Evolutionary conservation across 2,888 invertebrate genomes (phyloP), one percentile per base, ranked within the genome.

Genomic region (Chesias legatella): DNA sequence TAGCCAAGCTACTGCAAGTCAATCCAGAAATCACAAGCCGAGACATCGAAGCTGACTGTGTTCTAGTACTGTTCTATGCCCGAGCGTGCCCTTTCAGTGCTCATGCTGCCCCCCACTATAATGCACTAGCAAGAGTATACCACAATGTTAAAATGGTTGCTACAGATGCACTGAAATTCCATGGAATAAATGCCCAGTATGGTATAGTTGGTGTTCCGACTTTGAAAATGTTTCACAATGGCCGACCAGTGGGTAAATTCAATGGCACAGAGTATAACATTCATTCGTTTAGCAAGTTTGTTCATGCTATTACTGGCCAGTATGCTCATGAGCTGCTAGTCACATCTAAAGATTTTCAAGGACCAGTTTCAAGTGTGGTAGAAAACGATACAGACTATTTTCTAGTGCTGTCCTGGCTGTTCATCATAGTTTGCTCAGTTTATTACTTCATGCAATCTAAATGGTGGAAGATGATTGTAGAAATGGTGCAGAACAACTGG

Each of bases 181-280:
- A 93, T 66, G 92, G 94, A 46, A 94, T 96, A 33, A 97, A 96
- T 79, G 95, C 96, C 0, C 95, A 96, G 59, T 96, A 95, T 77
- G 97, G 97, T 6, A 94, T 97, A 43, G 93, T 96, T 6, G 97
- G 96, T 9, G 93, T 98, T 24, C 98, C 98, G 5, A 95, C 96
- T 1, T 71, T 97, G 21, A 91, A 97, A 83, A 89, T 98, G 50
- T 95, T 98, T 62, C 96, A 97, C 62, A 97, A 96, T 75, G 96
- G 96, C 0, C 90, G 94, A 53, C 93, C 96, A 0, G 91, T 95
- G 13, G 94, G 94, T 0, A 95, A 95, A 82, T 96, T 93, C 68
- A 97, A 95, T 84, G 94, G 92, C 11, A 92, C 95, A 6, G 92
- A 94, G 45, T 94, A 95, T 50, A 94, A 93, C 3, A 89, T 97